Evolutionary conservation across 2,113 vertebrate genomes (phyloP), one percentile per base, ranked within the genome.

Genomic region (Manacus vitellinus): DNA sequence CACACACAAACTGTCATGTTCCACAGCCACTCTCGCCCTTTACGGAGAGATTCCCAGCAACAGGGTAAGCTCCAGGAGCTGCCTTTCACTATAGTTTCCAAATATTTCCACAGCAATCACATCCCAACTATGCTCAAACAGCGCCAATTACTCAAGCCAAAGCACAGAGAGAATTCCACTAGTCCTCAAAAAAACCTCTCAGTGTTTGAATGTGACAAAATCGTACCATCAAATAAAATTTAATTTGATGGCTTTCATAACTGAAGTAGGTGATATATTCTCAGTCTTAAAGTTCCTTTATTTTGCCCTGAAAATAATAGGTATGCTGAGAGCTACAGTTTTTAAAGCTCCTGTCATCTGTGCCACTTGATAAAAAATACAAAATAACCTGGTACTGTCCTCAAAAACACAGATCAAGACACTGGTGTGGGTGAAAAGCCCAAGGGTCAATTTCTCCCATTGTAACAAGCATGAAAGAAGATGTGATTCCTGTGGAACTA

Each of bases 1-100:
- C 78, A 39, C 0, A 3, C 28, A 9, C 30, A 52, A 70, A 46
- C 67, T 0, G 0, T 2, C 22, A 4, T 0, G 1, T 25, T 20
- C 59, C 2, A 2, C 62, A 37, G 49, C 76, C 10, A 1, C 62
- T 55, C 67, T 61, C 67, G 52, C 24, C 82, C 46, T 47, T 19
- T 10, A 8, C 28, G 0, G 14, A 52, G 33, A 47, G 6, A 59
- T 28, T 67, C 54, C 54, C 81, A 85, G 67, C 14, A 35, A 44
- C 5, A 54, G 46, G n/a, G 67, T 35, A 52, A 79, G 67, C 74
- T 73, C 67, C 81, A 81, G 52, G 35, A 87, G 43, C 4, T 9
- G 31, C 70, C 66, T 55, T 82, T 15, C 66, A 19, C 22, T 8
- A 1, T 25, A 22, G 5, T 2, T 17, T 4, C 65, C 8, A 2